A percentile compares a stretch with the other conserved stretches of the same genome.
These are phyloP conservation scores for Myotis planiceps DNA, from an alignment of 2,797 vertebrate genomes.

Conservation along the genomic window DNA sequence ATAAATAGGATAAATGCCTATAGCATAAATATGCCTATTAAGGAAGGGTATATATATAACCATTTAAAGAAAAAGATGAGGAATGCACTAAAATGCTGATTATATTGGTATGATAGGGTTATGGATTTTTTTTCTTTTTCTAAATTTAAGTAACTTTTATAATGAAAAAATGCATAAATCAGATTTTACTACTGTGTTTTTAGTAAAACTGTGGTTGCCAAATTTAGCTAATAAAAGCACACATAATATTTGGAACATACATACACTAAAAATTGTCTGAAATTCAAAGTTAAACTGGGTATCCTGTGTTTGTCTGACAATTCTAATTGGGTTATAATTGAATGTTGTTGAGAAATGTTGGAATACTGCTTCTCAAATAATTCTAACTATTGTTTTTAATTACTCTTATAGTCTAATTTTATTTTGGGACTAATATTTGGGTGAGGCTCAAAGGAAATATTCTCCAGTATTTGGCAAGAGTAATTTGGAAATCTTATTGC, in stretches of 20 bases:
- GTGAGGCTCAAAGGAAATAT: slow-evolving; percentile 1
- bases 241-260: background rate
- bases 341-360: background rate
- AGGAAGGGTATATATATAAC: background rate
- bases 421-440: background rate
- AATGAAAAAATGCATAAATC: slow-evolving; percentile 39
- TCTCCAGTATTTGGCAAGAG: background rate
- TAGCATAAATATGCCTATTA: background rate
- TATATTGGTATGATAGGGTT: background rate
- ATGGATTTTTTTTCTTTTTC: background rate
- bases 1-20: background rate
- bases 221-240: slow-evolving; percentile 1
- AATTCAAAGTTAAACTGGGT: background rate
- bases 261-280: background rate
- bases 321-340: background rate
- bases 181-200: background rate
- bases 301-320: background rate
- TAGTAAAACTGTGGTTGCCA: background rate
- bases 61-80: background rate
- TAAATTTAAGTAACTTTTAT: background rate
- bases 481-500: background rate
- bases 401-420: background rate
- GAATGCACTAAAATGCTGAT: background rate
- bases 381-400: background rate
- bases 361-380: background rate